Evolutionary conservation across 2,888 invertebrate genomes (phyloP).

Genomic region (Chloroclystis v-ata): DNA sequence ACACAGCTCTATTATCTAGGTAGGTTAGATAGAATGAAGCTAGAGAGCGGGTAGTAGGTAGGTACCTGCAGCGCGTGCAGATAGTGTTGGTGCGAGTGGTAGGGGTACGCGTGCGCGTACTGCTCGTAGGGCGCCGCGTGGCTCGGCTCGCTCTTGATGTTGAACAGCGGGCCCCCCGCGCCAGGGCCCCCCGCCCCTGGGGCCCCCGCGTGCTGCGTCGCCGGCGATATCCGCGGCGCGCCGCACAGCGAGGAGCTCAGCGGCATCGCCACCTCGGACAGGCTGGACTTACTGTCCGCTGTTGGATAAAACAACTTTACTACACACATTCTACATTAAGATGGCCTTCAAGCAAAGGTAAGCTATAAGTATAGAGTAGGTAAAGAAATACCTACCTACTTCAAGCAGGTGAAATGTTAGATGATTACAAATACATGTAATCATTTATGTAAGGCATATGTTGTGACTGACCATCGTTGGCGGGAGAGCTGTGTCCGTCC

Average conservation of each 20-base stretch:
- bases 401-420: too few relatives aligned
- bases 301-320: conserved; percentile 6
- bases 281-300: conserved; percentile 63
- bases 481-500: conserved; percentile 67
- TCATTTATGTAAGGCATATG: not conserved
- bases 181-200: conserved; percentile 41
- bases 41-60: not conserved
- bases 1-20: too few relatives aligned
- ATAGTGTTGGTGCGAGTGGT: conserved; percentile 75
- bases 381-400: too few relatives aligned
- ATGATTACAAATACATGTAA: too few relatives aligned
- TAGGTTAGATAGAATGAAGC: not conserved
- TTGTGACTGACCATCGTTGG: conserved; percentile 50
- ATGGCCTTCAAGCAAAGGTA: too few relatives aligned
- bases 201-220: conserved; percentile 51
- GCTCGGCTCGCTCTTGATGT: conserved; percentile 70
- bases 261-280: conserved; percentile 67
- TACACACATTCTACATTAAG: too few relatives aligned
- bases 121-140: conserved; percentile 49
- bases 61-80: conserved; percentile 70
- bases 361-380: too few relatives aligned
- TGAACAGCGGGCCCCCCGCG: conserved; percentile 53
- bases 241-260: conserved; percentile 50
- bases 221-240: conserved; percentile 51
- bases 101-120: conserved; percentile 50